These are phyloP conservation scores for Cheilosia soror DNA, from an alignment of 2,888 invertebrate genomes.

Conservation along the genomic window DNA sequence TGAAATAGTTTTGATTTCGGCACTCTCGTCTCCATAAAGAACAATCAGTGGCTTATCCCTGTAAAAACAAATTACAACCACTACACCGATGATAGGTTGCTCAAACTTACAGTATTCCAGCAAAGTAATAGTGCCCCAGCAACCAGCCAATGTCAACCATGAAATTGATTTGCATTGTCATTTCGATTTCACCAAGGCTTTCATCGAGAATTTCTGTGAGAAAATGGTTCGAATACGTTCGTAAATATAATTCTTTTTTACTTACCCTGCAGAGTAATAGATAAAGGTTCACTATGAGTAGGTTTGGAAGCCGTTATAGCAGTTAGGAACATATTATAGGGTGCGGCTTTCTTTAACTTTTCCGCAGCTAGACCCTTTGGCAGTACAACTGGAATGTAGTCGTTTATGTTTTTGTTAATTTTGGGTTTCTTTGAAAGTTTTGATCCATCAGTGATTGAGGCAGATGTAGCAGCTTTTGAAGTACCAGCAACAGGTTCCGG, in stretches of 20 bases:
- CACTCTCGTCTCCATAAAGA: constrained; percentile 90
- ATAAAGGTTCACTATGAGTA: constrained; percentile 87
- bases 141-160: constrained; percentile 97
- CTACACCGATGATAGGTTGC: not conserved
- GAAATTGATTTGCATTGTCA: constrained; percentile 94
- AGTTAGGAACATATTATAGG: constrained; percentile 91
- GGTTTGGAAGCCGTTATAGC: constrained; percentile 87
- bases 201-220: constrained; percentile 89
- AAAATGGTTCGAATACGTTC: constrained; percentile 1
- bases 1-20: constrained; percentile 85
- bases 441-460: constrained; percentile 75
- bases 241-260: not conserved
- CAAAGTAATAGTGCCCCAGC: constrained; percentile 92
- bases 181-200: constrained; percentile 90
- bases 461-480: constrained; percentile 25
- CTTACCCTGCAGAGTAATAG: constrained; percentile 88
- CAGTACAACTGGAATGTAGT: constrained; percentile 85
- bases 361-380: constrained; percentile 87
- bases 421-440: constrained; percentile 81
- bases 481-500: constrained; percentile 62
- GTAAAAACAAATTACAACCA: not conserved
- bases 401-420: constrained; percentile 80
- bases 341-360: constrained; percentile 88
- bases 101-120: constrained; percentile 87
- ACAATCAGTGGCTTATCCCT: constrained; percentile 88